phyloP scores from a whole-genome alignment of 2,113 vertebrate species.

The Hemichromis elongatus region DNA sequence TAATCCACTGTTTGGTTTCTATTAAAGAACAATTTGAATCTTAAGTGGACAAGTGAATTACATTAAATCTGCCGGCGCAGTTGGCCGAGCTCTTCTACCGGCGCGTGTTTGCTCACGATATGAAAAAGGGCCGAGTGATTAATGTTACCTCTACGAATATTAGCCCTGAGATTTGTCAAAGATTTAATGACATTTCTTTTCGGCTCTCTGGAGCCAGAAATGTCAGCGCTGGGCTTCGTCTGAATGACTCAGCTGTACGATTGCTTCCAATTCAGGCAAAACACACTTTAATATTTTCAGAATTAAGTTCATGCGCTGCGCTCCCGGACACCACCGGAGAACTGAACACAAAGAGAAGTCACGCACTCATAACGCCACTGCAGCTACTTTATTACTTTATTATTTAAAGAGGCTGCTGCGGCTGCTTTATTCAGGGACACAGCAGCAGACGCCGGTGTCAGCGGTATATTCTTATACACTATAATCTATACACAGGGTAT shows the following conservation, averaged over 20 bases:
- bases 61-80: constrained; percentile 10
- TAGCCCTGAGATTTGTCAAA: constrained; percentile 29
- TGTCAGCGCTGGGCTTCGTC: background rate
- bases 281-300: constrained; percentile 31
- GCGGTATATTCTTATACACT: background rate
- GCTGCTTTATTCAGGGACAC: background rate
- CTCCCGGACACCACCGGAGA: constrained; percentile 4
- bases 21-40: constrained; percentile 7
- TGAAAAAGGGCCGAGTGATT: constrained; percentile 20
- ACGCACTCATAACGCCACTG: background rate
- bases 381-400: background rate
- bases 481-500: background rate
- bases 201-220: constrained; percentile 14
- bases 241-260: background rate
- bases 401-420: background rate
- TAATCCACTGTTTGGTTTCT: background rate
- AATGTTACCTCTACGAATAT: constrained; percentile 35
- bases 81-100: background rate
- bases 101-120: constrained; percentile 27
- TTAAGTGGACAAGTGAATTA: constrained; percentile 16
- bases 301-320: constrained; percentile 16
- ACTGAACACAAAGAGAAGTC: constrained; percentile 10
- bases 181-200: constrained; percentile 25
- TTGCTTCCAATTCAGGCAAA: constrained; percentile 19
- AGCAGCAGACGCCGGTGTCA: background rate